phyloP scores from a whole-genome alignment of 2,797 vertebrate genomes.

The Coendou prehensilis region DNA sequence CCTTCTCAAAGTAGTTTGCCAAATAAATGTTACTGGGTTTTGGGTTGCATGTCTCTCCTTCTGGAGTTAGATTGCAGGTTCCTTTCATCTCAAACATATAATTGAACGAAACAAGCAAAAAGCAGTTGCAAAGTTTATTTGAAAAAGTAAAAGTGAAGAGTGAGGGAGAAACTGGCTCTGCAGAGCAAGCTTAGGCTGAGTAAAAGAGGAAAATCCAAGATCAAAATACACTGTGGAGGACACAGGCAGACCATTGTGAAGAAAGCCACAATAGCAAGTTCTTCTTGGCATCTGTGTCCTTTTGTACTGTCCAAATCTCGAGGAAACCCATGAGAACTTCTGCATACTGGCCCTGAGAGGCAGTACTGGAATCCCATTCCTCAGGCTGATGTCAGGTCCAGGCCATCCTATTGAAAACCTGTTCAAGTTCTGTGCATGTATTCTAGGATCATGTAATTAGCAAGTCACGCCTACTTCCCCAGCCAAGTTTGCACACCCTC shows the following conservation, averaged over 20 bases:
- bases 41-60: background rate
- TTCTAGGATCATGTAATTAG: background rate
- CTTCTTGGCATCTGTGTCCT: background rate
- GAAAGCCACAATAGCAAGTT: background rate
- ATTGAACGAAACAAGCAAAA: background rate
- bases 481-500: background rate
- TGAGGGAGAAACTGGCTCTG: background rate
- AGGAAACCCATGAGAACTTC: background rate
- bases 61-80: background rate
- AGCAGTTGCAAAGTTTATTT: background rate
- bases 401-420: background rate
- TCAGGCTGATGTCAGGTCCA: background rate
- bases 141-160: background rate
- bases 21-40: background rate
- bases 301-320: background rate
- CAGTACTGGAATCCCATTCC: background rate
- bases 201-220: background rate
- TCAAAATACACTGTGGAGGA: background rate
- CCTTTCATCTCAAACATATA: background rate
- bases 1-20: background rate
- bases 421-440: background rate
- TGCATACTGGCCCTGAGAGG: background rate
- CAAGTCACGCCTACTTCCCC: background rate
- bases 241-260: background rate
- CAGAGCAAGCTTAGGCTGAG: background rate